phyloP scores from a whole-genome alignment of 92 coral and sea anemone genomes.

The Epizoanthus illoricatus region DNA sequence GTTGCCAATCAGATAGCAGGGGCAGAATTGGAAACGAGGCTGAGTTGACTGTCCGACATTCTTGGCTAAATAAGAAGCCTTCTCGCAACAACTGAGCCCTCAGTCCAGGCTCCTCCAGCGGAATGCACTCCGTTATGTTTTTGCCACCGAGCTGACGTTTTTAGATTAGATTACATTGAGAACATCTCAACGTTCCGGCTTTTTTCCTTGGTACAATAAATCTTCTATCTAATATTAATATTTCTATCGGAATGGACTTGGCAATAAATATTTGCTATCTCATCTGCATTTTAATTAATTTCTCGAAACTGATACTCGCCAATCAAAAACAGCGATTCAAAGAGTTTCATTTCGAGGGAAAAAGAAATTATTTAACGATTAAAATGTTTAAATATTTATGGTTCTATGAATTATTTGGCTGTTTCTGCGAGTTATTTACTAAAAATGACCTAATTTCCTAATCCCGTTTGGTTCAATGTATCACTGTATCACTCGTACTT shows the following conservation, averaged over 20 bases:
- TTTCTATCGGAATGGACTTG: background rate
- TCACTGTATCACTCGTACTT: too few relatives aligned
- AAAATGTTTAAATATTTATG: background rate
- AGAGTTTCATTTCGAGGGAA: background rate
- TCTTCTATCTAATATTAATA: background rate
- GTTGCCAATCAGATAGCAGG: too few relatives aligned
- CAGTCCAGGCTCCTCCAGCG: too few relatives aligned
- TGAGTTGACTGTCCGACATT: too few relatives aligned
- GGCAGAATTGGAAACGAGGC: too few relatives aligned
- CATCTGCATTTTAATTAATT: background rate
- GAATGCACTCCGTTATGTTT: too few relatives aligned
- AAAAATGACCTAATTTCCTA: background rate
- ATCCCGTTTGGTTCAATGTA: too few relatives aligned
- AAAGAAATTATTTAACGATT: background rate
- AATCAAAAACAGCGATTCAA: background rate
- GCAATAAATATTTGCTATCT: slow-evolving; percentile 20
- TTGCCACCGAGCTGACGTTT: too few relatives aligned
- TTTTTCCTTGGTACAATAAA: background rate
- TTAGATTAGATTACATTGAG: background rate
- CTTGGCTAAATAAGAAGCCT: too few relatives aligned
- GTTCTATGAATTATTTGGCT: background rate
- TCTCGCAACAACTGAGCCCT: too few relatives aligned
- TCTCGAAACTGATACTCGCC: background rate
- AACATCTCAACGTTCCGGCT: background rate
- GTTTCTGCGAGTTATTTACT: background rate